Base-by-base conservation (phyloP, 2,113 vertebrate genomes). In the Callocephalon fimbriatum region DNA sequence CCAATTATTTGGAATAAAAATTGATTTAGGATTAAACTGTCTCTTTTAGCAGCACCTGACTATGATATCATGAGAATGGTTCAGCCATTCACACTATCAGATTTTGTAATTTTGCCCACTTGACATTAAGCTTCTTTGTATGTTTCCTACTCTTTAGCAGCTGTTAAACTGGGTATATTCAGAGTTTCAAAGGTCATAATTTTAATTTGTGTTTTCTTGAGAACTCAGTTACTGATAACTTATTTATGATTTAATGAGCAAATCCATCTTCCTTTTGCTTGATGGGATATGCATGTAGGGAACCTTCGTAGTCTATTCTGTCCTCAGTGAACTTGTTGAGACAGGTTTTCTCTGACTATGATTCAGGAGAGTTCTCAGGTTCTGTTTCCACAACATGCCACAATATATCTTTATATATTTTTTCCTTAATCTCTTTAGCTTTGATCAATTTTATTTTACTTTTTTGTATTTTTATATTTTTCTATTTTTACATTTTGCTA, bases 1-100 rank as follows among this genome's bases (percentile, higher is more conserved):
- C 66, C 86, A 86, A 79, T 86, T 90, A 90, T 95, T 95, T 84
- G 53, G 82, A 94, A 91, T 88, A 97, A 84, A 96, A 96, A 93
- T 86, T 95, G 81, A 86, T 93, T 87, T 90, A 67, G 87, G 84
- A 93, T 97, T 96, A 90, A 92, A 70, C 63, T 74, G 48, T 93
- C 61, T 91, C 37, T 93, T 80, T 47, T 94, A 94, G 72, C 79
- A 93, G 54, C 63, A 75, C 63, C 62, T 82, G 53, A 79, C 86
- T 58, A 44, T 94, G 85, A 31, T 95, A 92, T 62, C 67, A 63
- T 68, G 31, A 81, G 84, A 76, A 90, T 81, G 68, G 13, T 80
- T 70, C 37, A 54, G 47, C 75, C 68, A 47, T 73, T 97, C 72
- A 84, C 61, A 53, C 47, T 70, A 29, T 81, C 90, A 85, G 73